A percentile compares a stretch with the other conserved stretches of the same genome.
Conservation (phyloP, 2,797 vertebrate species). For the Craterocephalus amniculus region DNA sequence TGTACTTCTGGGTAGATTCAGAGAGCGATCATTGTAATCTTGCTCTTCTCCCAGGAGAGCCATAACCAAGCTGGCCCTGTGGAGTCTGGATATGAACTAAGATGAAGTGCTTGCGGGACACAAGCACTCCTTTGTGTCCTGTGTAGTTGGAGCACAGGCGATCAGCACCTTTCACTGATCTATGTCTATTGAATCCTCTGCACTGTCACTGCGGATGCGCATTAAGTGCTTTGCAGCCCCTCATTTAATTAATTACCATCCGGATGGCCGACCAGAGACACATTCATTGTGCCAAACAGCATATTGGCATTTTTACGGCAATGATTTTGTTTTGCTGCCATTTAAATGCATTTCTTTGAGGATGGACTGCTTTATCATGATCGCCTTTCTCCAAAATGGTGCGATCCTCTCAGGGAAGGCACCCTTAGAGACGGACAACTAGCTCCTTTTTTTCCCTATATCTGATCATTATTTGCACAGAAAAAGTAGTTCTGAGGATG, state of each 20-base stretch:
- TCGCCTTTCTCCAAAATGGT: slow-evolving; percentile 47
- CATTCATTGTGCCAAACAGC: slow-evolving; percentile 64
- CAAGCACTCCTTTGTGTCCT: slow-evolving; percentile 69
- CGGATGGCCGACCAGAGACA: slow-evolving; percentile 53
- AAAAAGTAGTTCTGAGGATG: slow-evolving; percentile 9
- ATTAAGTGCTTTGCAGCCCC: slow-evolving; percentile 49
- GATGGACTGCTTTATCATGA: slow-evolving; percentile 64
- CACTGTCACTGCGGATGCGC: slow-evolving; percentile 59
- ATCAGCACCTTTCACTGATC: slow-evolving; percentile 74
- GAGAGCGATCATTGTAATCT: slow-evolving; percentile 71
- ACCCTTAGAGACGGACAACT: slow-evolving; percentile 11
- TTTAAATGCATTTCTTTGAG: slow-evolving; percentile 72
- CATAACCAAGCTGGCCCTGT: slow-evolving; percentile 59
- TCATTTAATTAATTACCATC: slow-evolving; percentile 79
- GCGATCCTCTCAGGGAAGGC: slow-evolving; percentile 22
- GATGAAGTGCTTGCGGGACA: slow-evolving; percentile 74
- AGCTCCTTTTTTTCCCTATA: neutral
- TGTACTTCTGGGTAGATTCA: slow-evolving; percentile 23
- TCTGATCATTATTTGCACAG: slow-evolving; percentile 27
- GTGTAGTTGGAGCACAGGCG: slow-evolving; percentile 56
- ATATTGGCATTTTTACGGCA: slow-evolving; percentile 84
- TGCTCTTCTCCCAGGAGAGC: slow-evolving; percentile 64
- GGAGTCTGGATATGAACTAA: slow-evolving; percentile 71
- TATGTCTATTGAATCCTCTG: slow-evolving; percentile 78
- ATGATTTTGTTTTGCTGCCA: slow-evolving; percentile 80